Evolutionary conservation across 2,888 invertebrate genomes (phyloP).

Genomic region (Apamea monoglypha): DNA sequence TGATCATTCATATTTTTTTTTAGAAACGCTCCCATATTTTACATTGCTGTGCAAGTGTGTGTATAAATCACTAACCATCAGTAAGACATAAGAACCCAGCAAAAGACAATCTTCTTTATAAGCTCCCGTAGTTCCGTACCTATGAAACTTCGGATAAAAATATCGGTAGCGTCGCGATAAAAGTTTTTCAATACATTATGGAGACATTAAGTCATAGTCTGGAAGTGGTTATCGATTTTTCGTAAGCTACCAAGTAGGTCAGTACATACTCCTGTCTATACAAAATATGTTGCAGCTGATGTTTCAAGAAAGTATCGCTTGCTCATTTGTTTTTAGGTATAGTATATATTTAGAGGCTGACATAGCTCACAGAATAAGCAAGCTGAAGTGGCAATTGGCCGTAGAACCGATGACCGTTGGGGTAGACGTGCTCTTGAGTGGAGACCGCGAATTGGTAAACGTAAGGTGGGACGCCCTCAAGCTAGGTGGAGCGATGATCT

Average conservation of each 20-base stretch:
- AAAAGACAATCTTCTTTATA: slow-evolving; percentile 5
- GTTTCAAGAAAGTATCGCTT: background rate
- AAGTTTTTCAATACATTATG: slow-evolving; percentile 50
- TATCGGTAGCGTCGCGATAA: slow-evolving; percentile 23
- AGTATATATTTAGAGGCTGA: background rate
- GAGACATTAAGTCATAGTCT: slow-evolving; percentile 41
- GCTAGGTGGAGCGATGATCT: too few relatives aligned
- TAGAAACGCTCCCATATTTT: background rate
- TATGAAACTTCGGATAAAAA: slow-evolving; percentile 29
- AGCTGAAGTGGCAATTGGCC: too few relatives aligned
- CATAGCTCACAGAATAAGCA: too few relatives aligned
- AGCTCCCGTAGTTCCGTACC: slow-evolving; percentile 9
- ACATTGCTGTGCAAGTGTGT: too few relatives aligned
- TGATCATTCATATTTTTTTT: background rate
- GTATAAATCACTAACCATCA: too few relatives aligned
- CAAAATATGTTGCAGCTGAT: slow-evolving; percentile 38
- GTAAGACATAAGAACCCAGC: background rate
- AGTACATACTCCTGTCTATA: slow-evolving; percentile 13
- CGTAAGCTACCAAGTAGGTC: slow-evolving; percentile 38
- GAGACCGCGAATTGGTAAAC: too few relatives aligned
- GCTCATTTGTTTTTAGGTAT: background rate
- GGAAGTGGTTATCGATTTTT: slow-evolving; percentile 40
- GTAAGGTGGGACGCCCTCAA: too few relatives aligned
- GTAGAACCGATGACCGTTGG: too few relatives aligned
- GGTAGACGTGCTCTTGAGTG: too few relatives aligned